phyloP scores from a whole-genome alignment of 2,113 vertebrate genomes.

The Corapipo altera region DNA sequence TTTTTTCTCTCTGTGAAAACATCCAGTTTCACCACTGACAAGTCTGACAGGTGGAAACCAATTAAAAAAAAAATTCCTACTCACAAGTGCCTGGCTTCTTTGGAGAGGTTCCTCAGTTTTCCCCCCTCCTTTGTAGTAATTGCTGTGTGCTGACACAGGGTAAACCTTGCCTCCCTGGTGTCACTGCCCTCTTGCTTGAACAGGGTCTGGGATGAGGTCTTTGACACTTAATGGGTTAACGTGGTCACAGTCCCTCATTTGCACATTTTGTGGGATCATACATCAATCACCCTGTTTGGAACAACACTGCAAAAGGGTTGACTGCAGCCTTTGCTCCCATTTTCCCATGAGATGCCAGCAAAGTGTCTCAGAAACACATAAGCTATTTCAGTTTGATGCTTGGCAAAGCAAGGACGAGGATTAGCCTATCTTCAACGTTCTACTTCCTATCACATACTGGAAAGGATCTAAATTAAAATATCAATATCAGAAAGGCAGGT shows the following conservation, averaged over 20 bases:
- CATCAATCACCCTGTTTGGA: background rate
- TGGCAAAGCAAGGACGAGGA: background rate
- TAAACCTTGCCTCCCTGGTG: background rate
- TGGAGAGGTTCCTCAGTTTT: background rate
- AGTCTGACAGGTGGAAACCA: conserved; percentile 44
- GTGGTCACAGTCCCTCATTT: background rate
- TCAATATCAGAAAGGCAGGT: background rate
- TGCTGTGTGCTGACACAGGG: background rate
- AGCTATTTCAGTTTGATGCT: background rate
- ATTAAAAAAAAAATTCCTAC: background rate
- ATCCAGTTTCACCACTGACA: conserved; percentile 36
- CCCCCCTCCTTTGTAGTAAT: background rate
- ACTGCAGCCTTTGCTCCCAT: background rate
- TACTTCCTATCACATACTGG: background rate
- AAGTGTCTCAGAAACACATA: background rate
- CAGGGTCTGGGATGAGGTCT: background rate
- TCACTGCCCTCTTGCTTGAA: background rate
- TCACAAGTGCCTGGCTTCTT: background rate
- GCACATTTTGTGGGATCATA: background rate
- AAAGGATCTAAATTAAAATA: background rate
- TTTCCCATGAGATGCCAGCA: background rate
- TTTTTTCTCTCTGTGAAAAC: conserved; percentile 27
- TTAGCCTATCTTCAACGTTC: background rate
- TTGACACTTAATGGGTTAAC: background rate
- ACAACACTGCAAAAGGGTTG: background rate